Evolutionary conservation across 2,888 invertebrate species (phyloP).

Genomic region (Blastobasis adustella): DNA sequence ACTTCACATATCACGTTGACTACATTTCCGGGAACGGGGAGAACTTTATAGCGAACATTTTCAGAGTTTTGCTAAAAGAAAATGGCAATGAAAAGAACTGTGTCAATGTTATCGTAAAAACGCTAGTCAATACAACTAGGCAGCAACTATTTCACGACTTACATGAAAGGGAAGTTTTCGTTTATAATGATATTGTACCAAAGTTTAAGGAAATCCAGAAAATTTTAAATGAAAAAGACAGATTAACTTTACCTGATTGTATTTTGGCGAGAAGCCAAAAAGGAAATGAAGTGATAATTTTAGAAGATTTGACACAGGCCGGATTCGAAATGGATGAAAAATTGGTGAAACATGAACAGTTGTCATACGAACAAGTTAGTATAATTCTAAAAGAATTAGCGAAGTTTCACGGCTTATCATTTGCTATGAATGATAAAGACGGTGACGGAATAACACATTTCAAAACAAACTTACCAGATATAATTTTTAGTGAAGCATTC

Average conservation of each 20-base stretch:
- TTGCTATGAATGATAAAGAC: conserved; percentile 35
- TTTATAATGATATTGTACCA: conserved; percentile 40
- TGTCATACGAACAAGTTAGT: conserved; percentile 34
- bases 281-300: conserved; percentile 48
- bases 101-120: conserved; percentile 51
- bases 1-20: conserved; percentile 55
- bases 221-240: conserved; percentile 24
- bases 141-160: conserved; percentile 53
- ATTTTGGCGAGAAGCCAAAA: conserved; percentile 34
- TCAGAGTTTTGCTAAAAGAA: conserved; percentile 46
- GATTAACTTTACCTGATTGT: conserved; percentile 40
- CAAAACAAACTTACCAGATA: conserved; percentile 37
- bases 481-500: conserved; percentile 46
- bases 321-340: conserved; percentile 42
- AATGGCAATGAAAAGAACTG: conserved; percentile 25
- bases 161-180: conserved; percentile 50
- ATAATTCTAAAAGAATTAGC: conserved; percentile 44
- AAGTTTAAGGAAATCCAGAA: conserved; percentile 39
- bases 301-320: conserved; percentile 43
- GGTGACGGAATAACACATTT: conserved; percentile 24
- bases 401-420: conserved; percentile 54
- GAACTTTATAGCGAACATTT: conserved; percentile 54
- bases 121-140: conserved; percentile 48
- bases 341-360: conserved; percentile 30
- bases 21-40: conserved; percentile 47